Conservation (phyloP, 2,888 invertebrate genomes). For the Ormyrus thymus region DNA sequence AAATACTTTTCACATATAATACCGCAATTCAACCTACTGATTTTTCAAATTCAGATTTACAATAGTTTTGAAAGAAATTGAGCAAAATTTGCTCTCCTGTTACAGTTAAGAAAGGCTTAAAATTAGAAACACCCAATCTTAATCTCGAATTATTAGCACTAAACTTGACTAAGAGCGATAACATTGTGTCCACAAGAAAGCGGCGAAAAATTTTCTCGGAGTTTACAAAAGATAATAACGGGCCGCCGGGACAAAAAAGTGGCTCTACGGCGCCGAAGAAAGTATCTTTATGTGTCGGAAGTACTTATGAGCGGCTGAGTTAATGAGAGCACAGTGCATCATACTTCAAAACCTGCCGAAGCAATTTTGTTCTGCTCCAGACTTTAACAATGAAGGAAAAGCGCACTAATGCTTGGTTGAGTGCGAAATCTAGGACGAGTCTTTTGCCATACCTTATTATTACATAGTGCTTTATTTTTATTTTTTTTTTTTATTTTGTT, state of each 20-base stretch:
- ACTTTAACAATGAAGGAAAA: constrained; percentile 23
- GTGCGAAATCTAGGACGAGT: constrained; percentile 24
- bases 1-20: no score
- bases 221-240: constrained; percentile 28
- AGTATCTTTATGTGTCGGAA: constrained; percentile 59
- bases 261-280: constrained; percentile 18
- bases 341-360: constrained; percentile 54
- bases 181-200: constrained; percentile 31
- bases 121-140: neutral
- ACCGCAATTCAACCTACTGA: no score
- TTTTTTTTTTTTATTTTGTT: no score
- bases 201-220: constrained; percentile 3
- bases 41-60: no score
- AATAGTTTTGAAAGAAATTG: no score
- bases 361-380: constrained; percentile 2
- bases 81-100: no score
- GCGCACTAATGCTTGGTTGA: neutral
- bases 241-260: constrained; percentile 6
- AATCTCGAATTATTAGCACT: constrained; percentile 1
- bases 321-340: constrained; percentile 57
- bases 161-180: constrained; percentile 17
- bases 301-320: constrained; percentile 56
- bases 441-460: neutral
- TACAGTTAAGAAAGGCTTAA: no score
- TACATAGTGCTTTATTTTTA: no score